Base-by-base conservation (phyloP, 1,140 invertebrate genomes). In the Euwallacea similis region DNA sequence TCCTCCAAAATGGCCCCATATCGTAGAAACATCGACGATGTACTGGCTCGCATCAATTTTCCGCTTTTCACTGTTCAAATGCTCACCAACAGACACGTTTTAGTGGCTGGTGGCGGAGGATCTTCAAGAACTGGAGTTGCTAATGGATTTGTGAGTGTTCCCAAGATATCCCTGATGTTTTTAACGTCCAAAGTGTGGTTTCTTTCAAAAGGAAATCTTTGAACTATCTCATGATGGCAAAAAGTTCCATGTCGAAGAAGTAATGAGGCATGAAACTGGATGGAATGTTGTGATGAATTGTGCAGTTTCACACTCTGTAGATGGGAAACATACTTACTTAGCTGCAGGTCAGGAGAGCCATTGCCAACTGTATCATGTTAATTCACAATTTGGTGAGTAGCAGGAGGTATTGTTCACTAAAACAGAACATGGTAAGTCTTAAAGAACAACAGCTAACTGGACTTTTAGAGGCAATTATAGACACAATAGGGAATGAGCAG, bases 21-120 rank as follows among this genome's bases (percentile, higher is more conserved):
- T 59, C 66, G 76, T 76, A 84, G 83, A 79, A 86, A 82, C 66
- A 83, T 83, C 43, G 88, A 90, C 79, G 89, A 90, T 74, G 85
- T 93, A 60, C 80, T 94, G 79, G 91, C 92, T 71, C 87, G 89
- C 75, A 91, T 96, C 44, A 95, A 97, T 87, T 98, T 97, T 84
- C 96, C 96, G 0, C 84, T 96, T 15, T 99, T 98, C 81, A 90
- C 91, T 1, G 84, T 98, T 21, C 91, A 95, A 82, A 92, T 93
- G 84, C 83, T 99, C 43, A 95, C 93, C 41, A 94, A 91, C 83
- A 88, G 95, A 70, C 95, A 98, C 85, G 90, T 98, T 77, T 83
- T 98, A 56, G 94, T 98, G 42, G 96, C 93, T 73, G 97, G 97
- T 54, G 97, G 97, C 59, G 97, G 97, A 65, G 97, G 97, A 59